Conservation (phyloP, 2,888 invertebrate genomes). For the Cerastis rubricosa region DNA sequence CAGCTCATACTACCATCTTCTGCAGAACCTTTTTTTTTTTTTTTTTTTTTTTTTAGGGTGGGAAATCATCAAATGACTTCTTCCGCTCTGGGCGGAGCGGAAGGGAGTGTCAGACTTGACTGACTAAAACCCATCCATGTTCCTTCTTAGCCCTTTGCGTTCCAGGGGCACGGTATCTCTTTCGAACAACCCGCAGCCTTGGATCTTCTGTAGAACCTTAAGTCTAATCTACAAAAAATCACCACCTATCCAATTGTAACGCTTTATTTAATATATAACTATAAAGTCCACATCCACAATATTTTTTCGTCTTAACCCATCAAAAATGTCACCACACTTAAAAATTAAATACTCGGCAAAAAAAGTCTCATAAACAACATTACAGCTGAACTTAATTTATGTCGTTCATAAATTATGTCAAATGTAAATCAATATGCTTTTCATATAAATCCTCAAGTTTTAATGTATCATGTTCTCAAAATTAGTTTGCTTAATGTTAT, state of each 20-base stretch:
- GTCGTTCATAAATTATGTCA: slow-evolving; percentile 57
- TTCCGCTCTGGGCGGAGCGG: no score
- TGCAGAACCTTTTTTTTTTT: no score
- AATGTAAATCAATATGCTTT: slow-evolving; percentile 60
- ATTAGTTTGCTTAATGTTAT: slow-evolving; percentile 54
- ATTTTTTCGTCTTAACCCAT: slow-evolving; percentile 5
- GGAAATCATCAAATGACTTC: no score
- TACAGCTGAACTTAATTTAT: slow-evolving; percentile 49
- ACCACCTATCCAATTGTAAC: background rate
- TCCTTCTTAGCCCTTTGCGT: no score
- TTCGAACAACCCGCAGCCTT: no score
- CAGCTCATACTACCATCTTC: background rate
- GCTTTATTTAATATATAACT: no score
- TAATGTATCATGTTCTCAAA: slow-evolving; percentile 53
- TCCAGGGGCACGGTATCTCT: no score
- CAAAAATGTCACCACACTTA: slow-evolving; percentile 44
- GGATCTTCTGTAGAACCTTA: no score
- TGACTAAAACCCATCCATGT: no score
- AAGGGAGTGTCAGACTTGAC: no score
- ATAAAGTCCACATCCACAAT: slow-evolving; percentile 19
- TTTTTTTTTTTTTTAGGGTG: no score
- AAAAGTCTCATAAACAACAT: slow-evolving; percentile 49
- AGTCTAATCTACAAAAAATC: background rate
- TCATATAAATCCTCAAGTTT: slow-evolving; percentile 43
- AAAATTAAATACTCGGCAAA: slow-evolving; percentile 39